Conservation (phyloP, 2,113 vertebrate species). For the Nematolebias whitei region DNA sequence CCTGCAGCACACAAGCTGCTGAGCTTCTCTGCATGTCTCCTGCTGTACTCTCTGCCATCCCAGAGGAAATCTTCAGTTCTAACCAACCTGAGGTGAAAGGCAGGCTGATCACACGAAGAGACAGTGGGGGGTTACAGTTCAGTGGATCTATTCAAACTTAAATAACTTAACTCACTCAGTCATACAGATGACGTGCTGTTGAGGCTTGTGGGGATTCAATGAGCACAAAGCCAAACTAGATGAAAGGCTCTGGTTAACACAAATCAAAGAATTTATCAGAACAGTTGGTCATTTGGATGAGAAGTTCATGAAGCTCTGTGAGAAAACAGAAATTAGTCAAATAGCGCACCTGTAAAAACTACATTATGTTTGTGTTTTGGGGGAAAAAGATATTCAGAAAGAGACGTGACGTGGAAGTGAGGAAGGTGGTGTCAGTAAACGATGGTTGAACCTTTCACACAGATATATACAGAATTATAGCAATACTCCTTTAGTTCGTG, state of each 20-base stretch:
- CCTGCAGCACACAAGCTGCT: conserved; percentile 56
- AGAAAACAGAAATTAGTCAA: no score
- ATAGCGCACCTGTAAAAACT: no score
- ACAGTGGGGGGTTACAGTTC: conserved; percentile 1
- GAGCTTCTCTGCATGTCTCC: conserved; percentile 51
- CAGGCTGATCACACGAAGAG: conserved; percentile 50
- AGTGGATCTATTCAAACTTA: conserved; percentile 40
- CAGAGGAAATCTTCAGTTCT: conserved; percentile 68
- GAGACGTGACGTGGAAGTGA: no score
- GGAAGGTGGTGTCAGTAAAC: no score
- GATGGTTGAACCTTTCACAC: no score
- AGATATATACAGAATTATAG: no score
- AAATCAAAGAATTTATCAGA: background rate
- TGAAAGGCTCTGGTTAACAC: background rate
- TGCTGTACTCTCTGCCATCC: conserved; percentile 62
- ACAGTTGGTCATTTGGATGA: no score
- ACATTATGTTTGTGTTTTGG: no score
- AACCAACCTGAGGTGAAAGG: conserved; percentile 36
- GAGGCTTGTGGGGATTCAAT: background rate
- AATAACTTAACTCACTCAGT: conserved; percentile 35
- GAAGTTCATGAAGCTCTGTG: no score
- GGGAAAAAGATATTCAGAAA: no score
- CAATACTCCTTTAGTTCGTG: no score
- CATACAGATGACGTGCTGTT: background rate
- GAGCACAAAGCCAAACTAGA: background rate